phyloP scores from a whole-genome alignment of 2,888 invertebrate species.

The Anaspis maculata region DNA sequence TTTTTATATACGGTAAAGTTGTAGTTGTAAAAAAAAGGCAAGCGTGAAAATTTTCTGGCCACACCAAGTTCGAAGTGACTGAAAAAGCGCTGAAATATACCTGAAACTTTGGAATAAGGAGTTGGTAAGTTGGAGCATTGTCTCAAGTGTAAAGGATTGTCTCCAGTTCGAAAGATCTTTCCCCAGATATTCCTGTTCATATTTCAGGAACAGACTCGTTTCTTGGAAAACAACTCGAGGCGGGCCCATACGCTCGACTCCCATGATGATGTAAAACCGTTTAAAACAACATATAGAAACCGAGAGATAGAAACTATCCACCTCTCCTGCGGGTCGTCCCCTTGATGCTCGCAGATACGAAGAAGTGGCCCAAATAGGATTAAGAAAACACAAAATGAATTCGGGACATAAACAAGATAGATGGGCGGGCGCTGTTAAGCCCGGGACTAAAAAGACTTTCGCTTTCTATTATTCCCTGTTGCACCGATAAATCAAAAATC shows the following conservation, averaged over 20 bases:
- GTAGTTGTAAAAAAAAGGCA: too few species aligned
- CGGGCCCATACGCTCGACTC: too few species aligned
- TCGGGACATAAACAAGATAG: constrained; percentile 10
- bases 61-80: too few species aligned
- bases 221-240: constrained; percentile 3
- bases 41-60: too few species aligned
- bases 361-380: too few species aligned
- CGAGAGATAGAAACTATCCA: too few species aligned
- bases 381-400: too few species aligned
- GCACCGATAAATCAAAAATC: constrained; percentile 15
- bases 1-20: too few species aligned
- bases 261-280: too few species aligned
- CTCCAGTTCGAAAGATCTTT: constrained; percentile 15
- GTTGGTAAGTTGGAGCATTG: constrained; percentile 14
- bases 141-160: constrained; percentile 18
- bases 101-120: constrained; percentile 14
- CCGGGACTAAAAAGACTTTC: constrained; percentile 11
- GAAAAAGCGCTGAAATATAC: constrained; percentile 13
- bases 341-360: too few species aligned
- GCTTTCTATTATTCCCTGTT: constrained; percentile 13
- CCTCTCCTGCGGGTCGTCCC: too few species aligned
- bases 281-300: too few species aligned
- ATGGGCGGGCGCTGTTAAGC: constrained; percentile 5
- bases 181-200: constrained; percentile 14
- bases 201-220: constrained; percentile 13